Evolutionary conservation across 23 tunicate species (phyloP).

Genomic region (Oikopleura albicans): DNA sequence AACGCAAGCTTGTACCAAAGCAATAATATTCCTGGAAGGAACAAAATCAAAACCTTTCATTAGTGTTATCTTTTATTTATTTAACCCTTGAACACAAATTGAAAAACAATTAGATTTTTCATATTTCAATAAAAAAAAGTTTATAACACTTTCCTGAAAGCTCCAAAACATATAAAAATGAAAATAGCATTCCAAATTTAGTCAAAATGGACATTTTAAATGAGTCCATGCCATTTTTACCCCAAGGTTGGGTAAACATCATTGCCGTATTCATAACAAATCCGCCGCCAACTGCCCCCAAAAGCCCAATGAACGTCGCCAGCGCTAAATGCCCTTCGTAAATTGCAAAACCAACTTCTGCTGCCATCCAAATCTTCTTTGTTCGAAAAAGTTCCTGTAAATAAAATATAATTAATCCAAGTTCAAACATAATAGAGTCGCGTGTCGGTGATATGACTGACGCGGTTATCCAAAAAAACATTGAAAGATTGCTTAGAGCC

Average conservation of each 20-base stretch:
- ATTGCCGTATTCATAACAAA: constrained; percentile 26
- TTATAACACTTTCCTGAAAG: not conserved
- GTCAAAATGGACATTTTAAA: not conserved
- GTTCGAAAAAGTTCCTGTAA: constrained; percentile 53
- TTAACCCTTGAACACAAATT: too few species aligned
- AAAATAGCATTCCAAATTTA: not conserved
- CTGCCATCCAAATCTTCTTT: constrained; percentile 24
- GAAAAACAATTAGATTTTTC: too few species aligned
- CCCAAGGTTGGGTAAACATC: constrained; percentile 21
- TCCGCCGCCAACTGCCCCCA: constrained; percentile 58
- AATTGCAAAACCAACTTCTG: constrained; percentile 22
- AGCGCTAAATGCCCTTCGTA: constrained; percentile 32
- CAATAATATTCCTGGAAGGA: too few species aligned
- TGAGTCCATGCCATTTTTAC: not conserved
- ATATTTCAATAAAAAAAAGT: too few species aligned
- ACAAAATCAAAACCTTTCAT: too few species aligned
- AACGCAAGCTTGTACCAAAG: too few species aligned
- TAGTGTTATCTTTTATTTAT: too few species aligned
- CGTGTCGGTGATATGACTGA: too few species aligned
- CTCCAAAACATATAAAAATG: not conserved
- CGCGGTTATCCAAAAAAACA: too few species aligned
- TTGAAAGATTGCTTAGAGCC: too few species aligned
- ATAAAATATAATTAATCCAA: too few species aligned
- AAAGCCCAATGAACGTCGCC: constrained; percentile 38
- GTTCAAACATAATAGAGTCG: too few species aligned